Evolutionary conservation across 2,797 vertebrate genomes (phyloP).

Genomic region (Heliangelus exortis): DNA sequence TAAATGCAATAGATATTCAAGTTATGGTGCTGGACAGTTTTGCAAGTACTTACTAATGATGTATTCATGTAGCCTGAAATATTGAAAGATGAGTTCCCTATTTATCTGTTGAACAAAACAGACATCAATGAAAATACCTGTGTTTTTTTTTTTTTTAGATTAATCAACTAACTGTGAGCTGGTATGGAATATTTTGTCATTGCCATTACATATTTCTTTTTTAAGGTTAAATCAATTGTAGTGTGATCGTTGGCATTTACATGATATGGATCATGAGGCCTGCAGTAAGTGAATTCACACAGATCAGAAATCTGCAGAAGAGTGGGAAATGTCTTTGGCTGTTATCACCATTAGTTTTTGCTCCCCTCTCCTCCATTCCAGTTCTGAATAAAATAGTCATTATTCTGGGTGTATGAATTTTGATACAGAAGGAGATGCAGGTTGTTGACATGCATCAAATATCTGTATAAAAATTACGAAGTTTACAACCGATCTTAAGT

Average conservation of each 20-base stretch:
- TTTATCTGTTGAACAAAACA: background rate
- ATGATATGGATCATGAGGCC: background rate
- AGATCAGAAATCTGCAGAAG: background rate
- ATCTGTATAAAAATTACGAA: background rate
- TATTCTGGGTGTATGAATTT: background rate
- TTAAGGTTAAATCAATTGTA: conserved; percentile 14
- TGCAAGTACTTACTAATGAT: background rate
- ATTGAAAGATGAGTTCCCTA: background rate
- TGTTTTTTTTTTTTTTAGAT: background rate
- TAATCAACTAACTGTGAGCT: background rate
- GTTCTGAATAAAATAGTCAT: background rate
- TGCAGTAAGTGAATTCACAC: background rate
- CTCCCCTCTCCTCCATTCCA: background rate
- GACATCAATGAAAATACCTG: background rate
- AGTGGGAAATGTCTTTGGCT: background rate
- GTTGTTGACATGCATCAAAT: background rate
- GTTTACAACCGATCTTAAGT: background rate
- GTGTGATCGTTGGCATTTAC: conserved; percentile 37
- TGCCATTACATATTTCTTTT: background rate
- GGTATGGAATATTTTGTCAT: background rate
- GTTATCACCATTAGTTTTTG: background rate
- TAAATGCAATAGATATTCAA: background rate
- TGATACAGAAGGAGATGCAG: background rate
- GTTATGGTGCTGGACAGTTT: background rate
- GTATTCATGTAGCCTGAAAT: background rate